phyloP scores from a whole-genome alignment of 2,888 invertebrate species.

The Lithophane ornitopus region DNA sequence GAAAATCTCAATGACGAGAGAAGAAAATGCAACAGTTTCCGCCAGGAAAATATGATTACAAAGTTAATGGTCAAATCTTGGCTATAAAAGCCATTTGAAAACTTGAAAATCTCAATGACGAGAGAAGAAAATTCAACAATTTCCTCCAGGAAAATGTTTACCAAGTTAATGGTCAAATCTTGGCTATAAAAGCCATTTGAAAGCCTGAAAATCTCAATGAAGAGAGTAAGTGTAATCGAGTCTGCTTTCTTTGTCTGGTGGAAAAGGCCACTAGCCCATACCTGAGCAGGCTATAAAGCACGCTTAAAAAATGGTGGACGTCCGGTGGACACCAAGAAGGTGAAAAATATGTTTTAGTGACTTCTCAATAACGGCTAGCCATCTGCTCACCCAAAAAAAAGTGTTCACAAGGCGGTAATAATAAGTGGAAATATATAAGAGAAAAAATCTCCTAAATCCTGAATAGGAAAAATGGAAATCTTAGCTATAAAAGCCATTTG shows the following conservation, averaged over 20 bases:
- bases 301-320: too few species aligned
- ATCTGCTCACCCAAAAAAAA: too few species aligned
- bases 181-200: background rate
- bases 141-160: background rate
- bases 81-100: background rate
- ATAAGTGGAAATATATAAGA: background rate
- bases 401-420: too few species aligned
- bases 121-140: too few species aligned
- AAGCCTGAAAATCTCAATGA: slow-evolving; percentile 3
- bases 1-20: background rate
- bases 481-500: background rate
- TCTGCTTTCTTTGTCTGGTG: too few species aligned
- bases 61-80: too few species aligned
- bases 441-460: background rate
- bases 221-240: background rate
- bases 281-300: background rate
- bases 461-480: background rate
- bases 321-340: too few species aligned
- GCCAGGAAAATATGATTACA: background rate
- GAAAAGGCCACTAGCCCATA: background rate
- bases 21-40: too few species aligned
- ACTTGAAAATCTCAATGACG: background rate
- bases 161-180: too few species aligned
- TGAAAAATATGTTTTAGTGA: too few species aligned
- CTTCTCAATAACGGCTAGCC: too few species aligned